Conservation (phyloP, 2,113 vertebrate species). For the Psittacus erithacus region DNA sequence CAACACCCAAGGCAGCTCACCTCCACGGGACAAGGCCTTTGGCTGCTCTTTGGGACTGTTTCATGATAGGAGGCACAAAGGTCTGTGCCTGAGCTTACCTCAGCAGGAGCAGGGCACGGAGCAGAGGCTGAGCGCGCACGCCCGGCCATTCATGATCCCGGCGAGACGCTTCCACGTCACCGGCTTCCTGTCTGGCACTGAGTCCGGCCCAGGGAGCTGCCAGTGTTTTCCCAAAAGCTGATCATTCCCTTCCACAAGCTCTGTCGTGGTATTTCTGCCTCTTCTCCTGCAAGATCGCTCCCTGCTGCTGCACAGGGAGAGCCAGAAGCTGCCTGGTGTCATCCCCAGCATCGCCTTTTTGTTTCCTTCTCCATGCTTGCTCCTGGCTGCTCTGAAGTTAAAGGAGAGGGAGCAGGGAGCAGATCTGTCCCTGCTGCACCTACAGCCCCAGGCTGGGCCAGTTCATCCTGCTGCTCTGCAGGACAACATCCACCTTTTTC, state of each 20-base stretch:
- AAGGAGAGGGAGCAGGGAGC: not conserved
- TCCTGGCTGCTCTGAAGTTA: not conserved
- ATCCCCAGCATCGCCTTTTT: accelerated
- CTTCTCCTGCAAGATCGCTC: not conserved
- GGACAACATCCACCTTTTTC: not conserved
- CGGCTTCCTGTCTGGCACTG: constrained; percentile 41
- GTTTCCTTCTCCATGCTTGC: accelerated
- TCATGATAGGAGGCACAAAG: accelerated
- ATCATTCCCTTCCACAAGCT: not conserved
- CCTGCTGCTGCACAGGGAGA: accelerated
- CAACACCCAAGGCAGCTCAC: not conserved
- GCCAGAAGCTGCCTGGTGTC: accelerated
- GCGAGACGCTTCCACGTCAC: constrained; percentile 22
- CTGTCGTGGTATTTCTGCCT: not conserved
- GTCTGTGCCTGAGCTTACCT: not conserved
- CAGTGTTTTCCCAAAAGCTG: not conserved
- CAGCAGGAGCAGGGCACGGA: not conserved
- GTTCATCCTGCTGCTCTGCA: not conserved
- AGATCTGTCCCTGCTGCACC: not conserved
- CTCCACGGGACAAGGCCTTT: accelerated
- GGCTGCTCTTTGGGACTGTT: not conserved
- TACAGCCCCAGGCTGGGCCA: not conserved
- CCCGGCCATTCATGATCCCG: not conserved
- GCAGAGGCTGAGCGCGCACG: not conserved
- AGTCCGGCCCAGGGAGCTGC: not conserved